phyloP scores from a whole-genome alignment of 2,888 invertebrate genomes.

The Yponomeuta plumbellus region DNA sequence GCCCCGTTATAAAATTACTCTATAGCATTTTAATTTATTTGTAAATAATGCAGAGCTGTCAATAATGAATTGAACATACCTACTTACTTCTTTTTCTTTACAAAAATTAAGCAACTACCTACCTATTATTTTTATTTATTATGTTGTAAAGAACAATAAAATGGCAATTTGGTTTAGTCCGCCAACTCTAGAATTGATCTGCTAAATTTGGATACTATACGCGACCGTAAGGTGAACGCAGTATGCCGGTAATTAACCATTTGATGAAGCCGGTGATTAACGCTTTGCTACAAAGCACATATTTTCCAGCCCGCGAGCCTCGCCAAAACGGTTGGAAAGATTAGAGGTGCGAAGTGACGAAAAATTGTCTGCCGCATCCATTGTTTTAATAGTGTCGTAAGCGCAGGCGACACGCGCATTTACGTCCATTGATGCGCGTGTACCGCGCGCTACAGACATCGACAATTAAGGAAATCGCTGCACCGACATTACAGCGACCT shows the following conservation, averaged over 20 bases:
- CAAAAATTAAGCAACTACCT: too few relatives aligned
- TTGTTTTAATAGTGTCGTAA: slow-evolving; percentile 61
- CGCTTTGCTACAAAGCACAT: not conserved
- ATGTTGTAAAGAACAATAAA: too few relatives aligned
- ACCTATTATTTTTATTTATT: too few relatives aligned
- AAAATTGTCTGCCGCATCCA: slow-evolving; percentile 37
- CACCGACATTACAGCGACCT: slow-evolving; percentile 57
- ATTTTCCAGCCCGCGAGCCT: slow-evolving; percentile 52
- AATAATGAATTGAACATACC: too few relatives aligned
- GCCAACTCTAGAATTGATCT: too few relatives aligned
- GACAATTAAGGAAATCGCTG: slow-evolving; percentile 54
- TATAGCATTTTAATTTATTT: too few relatives aligned
- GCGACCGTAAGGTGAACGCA: too few relatives aligned
- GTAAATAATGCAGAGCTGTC: too few relatives aligned
- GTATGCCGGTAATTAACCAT: not conserved
- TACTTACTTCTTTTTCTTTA: too few relatives aligned
- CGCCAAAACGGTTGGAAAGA: slow-evolving; percentile 50
- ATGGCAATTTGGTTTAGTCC: too few relatives aligned
- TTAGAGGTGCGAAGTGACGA: slow-evolving; percentile 47
- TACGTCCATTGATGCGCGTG: slow-evolving; percentile 62
- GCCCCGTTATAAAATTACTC: too few relatives aligned
- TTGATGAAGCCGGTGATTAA: slow-evolving; percentile 31
- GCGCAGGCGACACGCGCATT: slow-evolving; percentile 65
- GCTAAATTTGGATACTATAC: too few relatives aligned
- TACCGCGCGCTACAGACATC: slow-evolving; percentile 23